These are phyloP conservation scores for Uria aalge DNA, from an alignment of 2,113 vertebrate species.

Conservation along the genomic window DNA sequence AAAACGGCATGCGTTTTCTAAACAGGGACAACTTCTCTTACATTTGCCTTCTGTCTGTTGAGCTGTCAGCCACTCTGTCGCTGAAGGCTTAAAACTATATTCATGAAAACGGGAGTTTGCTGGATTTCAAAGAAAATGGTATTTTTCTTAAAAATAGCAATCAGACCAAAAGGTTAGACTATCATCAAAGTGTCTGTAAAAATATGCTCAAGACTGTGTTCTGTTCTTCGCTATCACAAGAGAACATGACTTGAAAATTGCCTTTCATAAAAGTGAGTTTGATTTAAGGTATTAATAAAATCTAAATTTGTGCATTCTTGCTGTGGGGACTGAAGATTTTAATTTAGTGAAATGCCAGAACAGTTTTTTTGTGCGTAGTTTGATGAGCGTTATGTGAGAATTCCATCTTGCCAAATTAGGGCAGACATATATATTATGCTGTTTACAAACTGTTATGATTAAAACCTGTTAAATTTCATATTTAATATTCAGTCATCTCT, in stretches of 20 bases:
- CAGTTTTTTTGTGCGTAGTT: slow-evolving; percentile 60
- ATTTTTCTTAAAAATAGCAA: slow-evolving; percentile 10
- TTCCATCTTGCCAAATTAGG: slow-evolving; percentile 60
- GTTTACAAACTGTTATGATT: slow-evolving; percentile 70
- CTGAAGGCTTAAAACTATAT: neutral
- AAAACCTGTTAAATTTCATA: slow-evolving; percentile 68
- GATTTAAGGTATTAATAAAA: slow-evolving; percentile 79
- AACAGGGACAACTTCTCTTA: neutral
- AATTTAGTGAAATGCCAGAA: slow-evolving; percentile 73
- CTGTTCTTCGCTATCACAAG: slow-evolving; percentile 27
- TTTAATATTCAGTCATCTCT: slow-evolving; percentile 57
- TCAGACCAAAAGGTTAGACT: slow-evolving; percentile 36
- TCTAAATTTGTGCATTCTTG: slow-evolving; percentile 68
- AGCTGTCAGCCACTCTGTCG: slow-evolving; percentile 21
- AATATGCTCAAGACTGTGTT: slow-evolving; percentile 50
- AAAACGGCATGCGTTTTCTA: neutral
- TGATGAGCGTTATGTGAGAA: slow-evolving; percentile 64
- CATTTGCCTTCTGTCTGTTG: slow-evolving; percentile 1
- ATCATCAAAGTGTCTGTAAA: slow-evolving; percentile 45
- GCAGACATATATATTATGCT: slow-evolving; percentile 53
- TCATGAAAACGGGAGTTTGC: neutral
- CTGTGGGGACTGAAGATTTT: slow-evolving; percentile 65
- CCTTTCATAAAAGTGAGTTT: slow-evolving; percentile 69
- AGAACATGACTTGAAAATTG: slow-evolving; percentile 63
- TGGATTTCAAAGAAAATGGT: slow-evolving; percentile 25